phyloP scores from a whole-genome alignment of 1,140 invertebrate species.

The Chironomus tepperi region DNA sequence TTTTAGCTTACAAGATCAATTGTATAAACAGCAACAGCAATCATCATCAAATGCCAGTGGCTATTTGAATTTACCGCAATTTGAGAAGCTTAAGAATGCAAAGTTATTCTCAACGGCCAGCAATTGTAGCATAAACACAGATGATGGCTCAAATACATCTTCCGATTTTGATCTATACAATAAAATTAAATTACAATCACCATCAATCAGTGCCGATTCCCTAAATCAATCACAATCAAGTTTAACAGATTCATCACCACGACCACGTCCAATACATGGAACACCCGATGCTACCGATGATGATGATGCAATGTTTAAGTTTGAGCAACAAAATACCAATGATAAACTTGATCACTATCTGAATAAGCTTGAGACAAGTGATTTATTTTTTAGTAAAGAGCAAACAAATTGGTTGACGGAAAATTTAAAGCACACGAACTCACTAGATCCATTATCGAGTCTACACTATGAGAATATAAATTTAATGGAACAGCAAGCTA shows the following conservation, averaged over 20 bases:
- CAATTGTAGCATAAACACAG: slow-evolving; percentile 39
- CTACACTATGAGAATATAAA: slow-evolving; percentile 25
- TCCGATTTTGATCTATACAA: slow-evolving; percentile 38
- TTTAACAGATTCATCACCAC: slow-evolving; percentile 43
- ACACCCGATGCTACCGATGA: slow-evolving; percentile 43
- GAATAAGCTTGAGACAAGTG: slow-evolving; percentile 48
- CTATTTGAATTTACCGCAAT: slow-evolving; percentile 12
- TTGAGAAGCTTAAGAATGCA: slow-evolving; percentile 32
- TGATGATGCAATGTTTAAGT: slow-evolving; percentile 52
- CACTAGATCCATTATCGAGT: neutral
- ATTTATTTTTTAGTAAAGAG: slow-evolving; percentile 31
- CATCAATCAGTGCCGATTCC: slow-evolving; percentile 27
- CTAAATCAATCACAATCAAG: slow-evolving; percentile 35
- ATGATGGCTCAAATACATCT: slow-evolving; percentile 37
- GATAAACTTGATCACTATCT: slow-evolving; percentile 57
- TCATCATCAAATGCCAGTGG: neutral
- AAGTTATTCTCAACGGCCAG: slow-evolving; percentile 37
- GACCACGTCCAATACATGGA: slow-evolving; percentile 56
- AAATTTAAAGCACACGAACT: neutral
- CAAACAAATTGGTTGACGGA: slow-evolving; percentile 8
- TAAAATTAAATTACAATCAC: slow-evolving; percentile 32
- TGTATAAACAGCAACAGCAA: slow-evolving; percentile 29
- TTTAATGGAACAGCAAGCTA: slow-evolving; percentile 28
- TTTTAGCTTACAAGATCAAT: slow-evolving; percentile 37
- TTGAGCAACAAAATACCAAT: slow-evolving; percentile 46